Evolutionary conservation across 92 coral and sea anemone species (phyloP).

Genomic region (Porites cylindrica): DNA sequence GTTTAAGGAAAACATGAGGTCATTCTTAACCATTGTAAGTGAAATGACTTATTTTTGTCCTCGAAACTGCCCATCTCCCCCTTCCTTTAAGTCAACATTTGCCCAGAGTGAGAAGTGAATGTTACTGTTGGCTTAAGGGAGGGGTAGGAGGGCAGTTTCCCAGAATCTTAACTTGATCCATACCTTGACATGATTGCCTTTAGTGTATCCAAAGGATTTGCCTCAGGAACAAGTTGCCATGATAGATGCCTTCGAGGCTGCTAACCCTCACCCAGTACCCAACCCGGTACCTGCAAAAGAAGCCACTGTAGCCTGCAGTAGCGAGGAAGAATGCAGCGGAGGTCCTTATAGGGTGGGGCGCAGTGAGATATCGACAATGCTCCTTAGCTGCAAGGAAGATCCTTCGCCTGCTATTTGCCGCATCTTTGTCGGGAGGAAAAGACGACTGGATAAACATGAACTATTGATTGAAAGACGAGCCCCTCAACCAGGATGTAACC

Average conservation of each 20-base stretch:
- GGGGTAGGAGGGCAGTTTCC: no score
- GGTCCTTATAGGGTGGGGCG: not conserved
- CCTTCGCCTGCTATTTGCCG: not conserved
- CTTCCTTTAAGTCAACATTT: no score
- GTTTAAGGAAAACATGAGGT: no score
- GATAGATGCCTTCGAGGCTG: no score
- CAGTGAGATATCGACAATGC: not conserved
- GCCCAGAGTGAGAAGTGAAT: no score
- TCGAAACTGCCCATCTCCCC: no score
- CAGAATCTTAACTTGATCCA: not conserved
- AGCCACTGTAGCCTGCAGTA: not conserved
- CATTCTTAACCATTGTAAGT: no score
- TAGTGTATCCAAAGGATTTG: constrained; percentile 13
- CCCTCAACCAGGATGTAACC: not conserved
- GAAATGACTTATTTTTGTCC: no score
- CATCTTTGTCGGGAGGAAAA: constrained; percentile 3
- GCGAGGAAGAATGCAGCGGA: not conserved
- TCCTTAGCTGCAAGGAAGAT: no score
- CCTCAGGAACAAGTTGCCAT: not conserved
- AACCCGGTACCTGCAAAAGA: not conserved
- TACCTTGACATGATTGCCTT: not conserved
- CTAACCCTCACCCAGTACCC: not conserved
- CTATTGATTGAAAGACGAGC: not conserved
- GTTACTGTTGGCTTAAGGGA: no score
- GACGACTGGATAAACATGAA: not conserved